Evolutionary conservation across 2,888 invertebrate species (phyloP).

Genomic region (Ennomos quercinarius): DNA sequence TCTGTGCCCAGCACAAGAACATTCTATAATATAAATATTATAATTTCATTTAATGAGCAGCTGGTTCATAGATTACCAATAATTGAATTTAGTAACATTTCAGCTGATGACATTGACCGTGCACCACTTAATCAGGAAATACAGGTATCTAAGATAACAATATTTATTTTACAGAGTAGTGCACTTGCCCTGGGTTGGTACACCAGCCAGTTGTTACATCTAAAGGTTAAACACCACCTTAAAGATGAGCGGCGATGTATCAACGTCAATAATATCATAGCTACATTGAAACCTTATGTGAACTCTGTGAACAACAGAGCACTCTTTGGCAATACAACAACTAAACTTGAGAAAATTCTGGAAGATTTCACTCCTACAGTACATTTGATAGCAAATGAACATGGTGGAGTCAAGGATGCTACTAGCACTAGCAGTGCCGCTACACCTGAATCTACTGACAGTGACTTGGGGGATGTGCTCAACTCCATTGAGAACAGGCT

Average conservation of each 20-base stretch:
- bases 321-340: constrained; percentile 48
- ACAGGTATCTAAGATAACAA: neutral
- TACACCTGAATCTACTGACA: constrained; percentile 58
- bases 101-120: too few relatives aligned
- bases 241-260: constrained; percentile 47
- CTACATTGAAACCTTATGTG: constrained; percentile 59
- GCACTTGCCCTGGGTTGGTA: constrained; percentile 87
- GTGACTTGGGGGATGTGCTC: constrained; percentile 80
- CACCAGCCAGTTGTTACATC: constrained; percentile 84
- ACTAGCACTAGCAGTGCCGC: constrained; percentile 39
- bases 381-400: constrained; percentile 74
- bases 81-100: too few relatives aligned
- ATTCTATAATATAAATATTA: too few relatives aligned
- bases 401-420: constrained; percentile 43
- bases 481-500: constrained; percentile 86
- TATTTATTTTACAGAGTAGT: constrained; percentile 79
- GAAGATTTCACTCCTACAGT: constrained; percentile 61
- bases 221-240: constrained; percentile 62
- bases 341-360: constrained; percentile 59
- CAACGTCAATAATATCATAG: constrained; percentile 46
- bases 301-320: constrained; percentile 53
- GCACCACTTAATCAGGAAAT: too few relatives aligned
- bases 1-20: too few relatives aligned
- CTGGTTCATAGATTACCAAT: too few relatives aligned
- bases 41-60: too few relatives aligned